Evolutionary conservation across 1,140 invertebrate species (phyloP).

Genomic region (Bombus impatiens): DNA sequence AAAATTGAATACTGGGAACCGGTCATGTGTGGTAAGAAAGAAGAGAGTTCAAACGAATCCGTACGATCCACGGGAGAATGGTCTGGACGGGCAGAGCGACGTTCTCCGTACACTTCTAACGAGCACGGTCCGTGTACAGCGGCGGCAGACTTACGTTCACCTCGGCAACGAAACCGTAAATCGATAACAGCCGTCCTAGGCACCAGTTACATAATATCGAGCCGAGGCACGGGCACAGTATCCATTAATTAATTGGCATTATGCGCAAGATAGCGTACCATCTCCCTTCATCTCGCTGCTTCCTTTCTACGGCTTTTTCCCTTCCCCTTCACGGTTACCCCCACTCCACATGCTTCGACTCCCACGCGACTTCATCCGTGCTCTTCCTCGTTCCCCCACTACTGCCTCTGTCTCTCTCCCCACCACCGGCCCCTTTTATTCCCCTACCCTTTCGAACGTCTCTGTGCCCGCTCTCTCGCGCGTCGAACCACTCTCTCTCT

Average conservation of each 20-base stretch:
- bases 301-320: constrained; percentile 58
- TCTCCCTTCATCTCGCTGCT: constrained; percentile 60
- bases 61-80: neutral
- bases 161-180: constrained; percentile 52
- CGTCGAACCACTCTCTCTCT: constrained; percentile 14
- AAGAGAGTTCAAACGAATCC: neutral
- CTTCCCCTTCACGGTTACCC: constrained; percentile 10
- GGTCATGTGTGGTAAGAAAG: neutral
- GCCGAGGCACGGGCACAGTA: constrained; percentile 55
- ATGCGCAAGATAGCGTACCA: constrained; percentile 53
- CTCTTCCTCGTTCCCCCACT: constrained; percentile 10
- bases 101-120: constrained; percentile 3
- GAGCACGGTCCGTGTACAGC: constrained; percentile 1
- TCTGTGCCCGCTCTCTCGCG: constrained; percentile 32
- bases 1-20: neutral
- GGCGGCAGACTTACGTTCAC: constrained; percentile 36
- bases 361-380: constrained; percentile 19
- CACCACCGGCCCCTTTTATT: neutral
- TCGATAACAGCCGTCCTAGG: constrained; percentile 59
- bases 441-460: constrained; percentile 35
- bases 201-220: constrained; percentile 61
- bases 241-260: constrained; percentile 70
- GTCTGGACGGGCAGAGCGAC: too few relatives aligned
- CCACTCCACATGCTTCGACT: neutral
- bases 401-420: neutral